phyloP scores from a whole-genome alignment of 2,888 invertebrate species.

The Quadriops clusia region DNA sequence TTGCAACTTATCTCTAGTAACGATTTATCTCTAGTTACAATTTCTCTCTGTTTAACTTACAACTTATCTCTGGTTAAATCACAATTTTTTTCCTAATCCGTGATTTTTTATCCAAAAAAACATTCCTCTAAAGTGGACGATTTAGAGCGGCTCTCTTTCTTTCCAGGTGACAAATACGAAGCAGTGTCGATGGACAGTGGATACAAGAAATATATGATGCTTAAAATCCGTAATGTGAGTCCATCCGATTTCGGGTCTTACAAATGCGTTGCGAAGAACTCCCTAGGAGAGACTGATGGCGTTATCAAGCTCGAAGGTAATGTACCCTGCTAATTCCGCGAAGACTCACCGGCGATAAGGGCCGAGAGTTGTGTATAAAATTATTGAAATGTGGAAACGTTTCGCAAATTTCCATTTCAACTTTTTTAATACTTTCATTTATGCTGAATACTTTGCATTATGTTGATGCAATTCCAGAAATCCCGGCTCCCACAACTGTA shows the following conservation, averaged over 20 bases:
- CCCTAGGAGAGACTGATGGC: slow-evolving; percentile 80
- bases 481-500: slow-evolving; percentile 73
- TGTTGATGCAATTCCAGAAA: slow-evolving; percentile 49
- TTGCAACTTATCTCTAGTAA: no score
- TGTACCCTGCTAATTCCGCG: slow-evolving; percentile 21
- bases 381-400: no score
- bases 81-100: not conserved
- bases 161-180: slow-evolving; percentile 78
- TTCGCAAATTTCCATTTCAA: no score
- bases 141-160: no score
- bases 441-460: slow-evolving; percentile 15
- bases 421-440: slow-evolving; percentile 1
- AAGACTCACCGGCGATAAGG: no score
- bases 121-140: no score
- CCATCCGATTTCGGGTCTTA: slow-evolving; percentile 76
- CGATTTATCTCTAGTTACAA: no score
- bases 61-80: no score
- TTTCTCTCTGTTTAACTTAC: no score
- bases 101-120: not conserved
- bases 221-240: slow-evolving; percentile 73
- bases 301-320: slow-evolving; percentile 81
- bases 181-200: slow-evolving; percentile 71
- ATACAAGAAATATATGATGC: slow-evolving; percentile 83
- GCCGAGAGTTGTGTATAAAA: no score
- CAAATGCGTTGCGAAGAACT: slow-evolving; percentile 86